These are phyloP conservation scores for Empis stercorea DNA, from an alignment of 2,888 invertebrate genomes.

Conservation along the genomic window DNA sequence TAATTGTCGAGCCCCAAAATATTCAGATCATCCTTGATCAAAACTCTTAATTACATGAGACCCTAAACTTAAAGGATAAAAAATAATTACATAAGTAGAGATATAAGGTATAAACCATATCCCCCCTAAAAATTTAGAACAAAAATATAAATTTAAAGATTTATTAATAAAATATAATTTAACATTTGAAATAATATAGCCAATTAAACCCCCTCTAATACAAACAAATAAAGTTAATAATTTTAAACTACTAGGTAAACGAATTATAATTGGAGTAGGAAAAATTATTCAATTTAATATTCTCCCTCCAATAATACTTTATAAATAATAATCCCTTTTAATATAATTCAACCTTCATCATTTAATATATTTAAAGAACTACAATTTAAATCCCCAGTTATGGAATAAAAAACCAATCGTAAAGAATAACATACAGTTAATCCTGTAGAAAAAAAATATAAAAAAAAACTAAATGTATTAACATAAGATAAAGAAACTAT, in stretches of 20 bases:
- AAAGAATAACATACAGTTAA: slow-evolving; percentile 45
- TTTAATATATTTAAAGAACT: slow-evolving; percentile 37
- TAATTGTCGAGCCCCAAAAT: slow-evolving; percentile 38
- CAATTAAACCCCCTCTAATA: slow-evolving; percentile 35
- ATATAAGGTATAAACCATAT: slow-evolving; percentile 45
- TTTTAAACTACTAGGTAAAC: slow-evolving; percentile 41
- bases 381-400: slow-evolving; percentile 40
- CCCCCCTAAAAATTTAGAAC: slow-evolving; percentile 28
- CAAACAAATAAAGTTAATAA: slow-evolving; percentile 41
- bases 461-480: slow-evolving; percentile 42
- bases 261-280: slow-evolving; percentile 40
- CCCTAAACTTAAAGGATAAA: slow-evolving; percentile 37
- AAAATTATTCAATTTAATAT: slow-evolving; percentile 44
- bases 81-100: slow-evolving; percentile 38
- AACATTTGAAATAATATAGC: slow-evolving; percentile 37
- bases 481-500: slow-evolving; percentile 39
- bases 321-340: slow-evolving; percentile 35
- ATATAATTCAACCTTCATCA: slow-evolving; percentile 39
- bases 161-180: slow-evolving; percentile 36
- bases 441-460: slow-evolving; percentile 41
- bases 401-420: slow-evolving; percentile 44
- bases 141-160: slow-evolving; percentile 32
- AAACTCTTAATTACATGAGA: slow-evolving; percentile 35
- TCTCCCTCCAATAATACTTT: slow-evolving; percentile 40
- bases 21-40: slow-evolving; percentile 41